A percentile compares a stretch with the other conserved stretches of the same genome.
Conservation (phyloP, 2,113 vertebrate species). For the Callopanchax toddi region DNA sequence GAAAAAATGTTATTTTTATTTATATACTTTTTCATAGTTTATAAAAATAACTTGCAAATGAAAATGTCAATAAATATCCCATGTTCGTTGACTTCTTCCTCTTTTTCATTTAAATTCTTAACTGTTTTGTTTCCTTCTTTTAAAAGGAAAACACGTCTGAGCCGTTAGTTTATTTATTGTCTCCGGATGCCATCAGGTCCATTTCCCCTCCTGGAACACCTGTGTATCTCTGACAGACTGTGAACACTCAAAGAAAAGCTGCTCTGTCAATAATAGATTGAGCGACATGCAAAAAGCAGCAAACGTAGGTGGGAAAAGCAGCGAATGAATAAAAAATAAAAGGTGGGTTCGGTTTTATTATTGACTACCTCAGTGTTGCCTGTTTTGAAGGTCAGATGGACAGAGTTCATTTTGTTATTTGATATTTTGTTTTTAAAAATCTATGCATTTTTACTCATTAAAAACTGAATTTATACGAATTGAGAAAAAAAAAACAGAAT, state of each 20-base stretch:
- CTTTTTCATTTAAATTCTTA: background rate
- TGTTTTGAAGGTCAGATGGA: no score
- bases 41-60: background rate
- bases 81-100: background rate
- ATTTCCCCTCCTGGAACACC: slow-evolving; percentile 52
- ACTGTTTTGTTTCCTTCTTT: background rate
- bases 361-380: no score
- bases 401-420: no score
- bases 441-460: no score
- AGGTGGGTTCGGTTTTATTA: no score
- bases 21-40: no score
- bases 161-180: slow-evolving; percentile 18
- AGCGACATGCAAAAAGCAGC: slow-evolving; percentile 59
- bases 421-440: no score
- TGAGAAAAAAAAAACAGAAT: no score
- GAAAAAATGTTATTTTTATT: no score
- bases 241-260: slow-evolving; percentile 47
- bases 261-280: slow-evolving; percentile 66
- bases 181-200: slow-evolving; percentile 60
- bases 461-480: no score
- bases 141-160: background rate
- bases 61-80: no score
- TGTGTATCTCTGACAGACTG: slow-evolving; percentile 54
- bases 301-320: slow-evolving; percentile 9
- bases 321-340: slow-evolving; percentile 37